phyloP scores from a whole-genome alignment of 1,140 invertebrate species.

The Orchesella cincta region DNA sequence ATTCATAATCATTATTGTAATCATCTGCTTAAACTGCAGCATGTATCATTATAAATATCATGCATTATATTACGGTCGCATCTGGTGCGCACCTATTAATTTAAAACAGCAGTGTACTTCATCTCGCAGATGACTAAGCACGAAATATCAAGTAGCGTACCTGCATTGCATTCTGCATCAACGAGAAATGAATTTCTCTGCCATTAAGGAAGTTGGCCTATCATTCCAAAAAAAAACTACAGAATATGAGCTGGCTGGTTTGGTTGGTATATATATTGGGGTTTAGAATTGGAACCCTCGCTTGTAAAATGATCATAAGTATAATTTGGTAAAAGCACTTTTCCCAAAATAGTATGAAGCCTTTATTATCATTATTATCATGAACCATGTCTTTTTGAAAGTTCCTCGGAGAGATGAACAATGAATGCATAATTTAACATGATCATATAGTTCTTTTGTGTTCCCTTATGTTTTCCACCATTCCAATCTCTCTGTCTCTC shows the following conservation, averaged over 20 bases:
- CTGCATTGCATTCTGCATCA: no score
- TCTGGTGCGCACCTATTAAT: conserved; percentile 10
- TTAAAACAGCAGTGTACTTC: no score
- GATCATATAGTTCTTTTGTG: background rate
- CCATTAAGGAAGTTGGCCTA: no score
- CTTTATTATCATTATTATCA: conserved; percentile 10
- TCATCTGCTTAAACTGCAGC: conserved; percentile 11
- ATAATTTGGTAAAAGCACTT: no score
- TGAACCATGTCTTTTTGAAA: conserved; percentile 26
- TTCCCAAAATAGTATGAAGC: background rate
- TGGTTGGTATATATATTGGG: no score
- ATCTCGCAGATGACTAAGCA: no score
- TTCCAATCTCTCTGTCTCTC: background rate
- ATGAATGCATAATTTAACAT: conserved; percentile 25
- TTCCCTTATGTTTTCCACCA: background rate
- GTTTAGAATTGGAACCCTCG: no score
- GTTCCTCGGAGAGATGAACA: conserved; percentile 22
- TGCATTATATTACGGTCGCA: background rate
- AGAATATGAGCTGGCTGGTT: no score
- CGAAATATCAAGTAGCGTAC: no score
- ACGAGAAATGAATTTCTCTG: no score
- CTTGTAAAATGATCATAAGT: no score
- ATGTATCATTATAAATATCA: conserved; percentile 16
- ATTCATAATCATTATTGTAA: conserved; percentile 13
- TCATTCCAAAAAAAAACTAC: no score